These are phyloP conservation scores for Nettapus auritus DNA, from an alignment of 2,113 vertebrate species.

Conservation along the genomic window DNA sequence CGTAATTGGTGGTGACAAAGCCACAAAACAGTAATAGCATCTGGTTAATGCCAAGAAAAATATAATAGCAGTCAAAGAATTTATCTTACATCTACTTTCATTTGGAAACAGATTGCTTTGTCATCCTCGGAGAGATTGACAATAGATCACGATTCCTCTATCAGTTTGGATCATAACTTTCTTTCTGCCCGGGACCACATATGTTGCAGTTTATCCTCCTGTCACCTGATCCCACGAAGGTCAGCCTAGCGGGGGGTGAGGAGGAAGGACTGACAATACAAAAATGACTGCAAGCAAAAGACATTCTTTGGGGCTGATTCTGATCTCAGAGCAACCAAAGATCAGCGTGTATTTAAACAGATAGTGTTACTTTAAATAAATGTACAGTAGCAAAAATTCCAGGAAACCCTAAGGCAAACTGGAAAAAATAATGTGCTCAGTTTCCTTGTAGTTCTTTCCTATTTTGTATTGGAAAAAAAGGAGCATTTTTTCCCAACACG, in stretches of 20 bases:
- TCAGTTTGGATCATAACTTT: not conserved
- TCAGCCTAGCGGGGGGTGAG: not conserved
- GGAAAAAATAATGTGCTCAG: conserved; percentile 39
- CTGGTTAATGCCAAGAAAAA: conserved; percentile 51
- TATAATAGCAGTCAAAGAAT: not conserved
- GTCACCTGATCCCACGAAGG: conserved; percentile 32
- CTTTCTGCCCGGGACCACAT: conserved; percentile 39
- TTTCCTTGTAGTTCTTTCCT: conserved; percentile 53
- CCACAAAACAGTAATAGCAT: conserved; percentile 9
- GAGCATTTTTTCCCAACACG: not conserved
- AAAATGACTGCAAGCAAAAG: conserved; percentile 46
- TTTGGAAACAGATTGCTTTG: conserved; percentile 22
- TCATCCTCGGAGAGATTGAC: conserved; percentile 17
- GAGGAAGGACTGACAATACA: conserved; percentile 37
- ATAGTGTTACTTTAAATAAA: conserved; percentile 71
- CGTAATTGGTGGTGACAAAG: conserved; percentile 51
- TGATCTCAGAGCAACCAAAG: conserved; percentile 66
- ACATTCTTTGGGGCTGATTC: conserved; percentile 34
- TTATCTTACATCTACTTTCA: conserved; percentile 24
- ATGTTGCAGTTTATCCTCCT: conserved; percentile 58
- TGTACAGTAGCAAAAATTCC: conserved; percentile 71
- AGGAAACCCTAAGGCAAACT: conserved; percentile 66
- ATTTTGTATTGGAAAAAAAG: not conserved
- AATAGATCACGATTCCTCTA: not conserved
- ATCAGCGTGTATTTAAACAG: conserved; percentile 69